Evolutionary conservation across 1,140 invertebrate species (phyloP).

Genomic region (Pachypsylla venusta): DNA sequence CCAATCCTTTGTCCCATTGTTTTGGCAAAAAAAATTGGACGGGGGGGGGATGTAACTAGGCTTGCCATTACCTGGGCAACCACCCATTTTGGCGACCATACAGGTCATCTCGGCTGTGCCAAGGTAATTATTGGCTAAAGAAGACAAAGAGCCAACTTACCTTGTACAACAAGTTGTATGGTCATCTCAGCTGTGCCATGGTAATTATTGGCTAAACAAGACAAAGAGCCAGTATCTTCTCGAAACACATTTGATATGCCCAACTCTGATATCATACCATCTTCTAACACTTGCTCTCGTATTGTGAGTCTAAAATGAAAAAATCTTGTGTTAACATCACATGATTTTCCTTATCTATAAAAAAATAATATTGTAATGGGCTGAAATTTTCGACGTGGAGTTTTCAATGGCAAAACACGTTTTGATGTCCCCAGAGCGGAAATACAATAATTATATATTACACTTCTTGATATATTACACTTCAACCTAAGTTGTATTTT

Average conservation of each 20-base stretch:
- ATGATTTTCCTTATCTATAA: too few species aligned
- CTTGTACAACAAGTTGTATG: slow-evolving; percentile 81
- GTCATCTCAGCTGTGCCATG: slow-evolving; percentile 83
- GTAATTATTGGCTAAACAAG: slow-evolving; percentile 72
- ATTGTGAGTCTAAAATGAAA: slow-evolving; percentile 39
- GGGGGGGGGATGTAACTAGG: neutral
- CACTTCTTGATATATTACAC: too few species aligned
- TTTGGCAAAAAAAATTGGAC: neutral
- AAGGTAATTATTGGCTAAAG: slow-evolving; percentile 71
- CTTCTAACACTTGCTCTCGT: slow-evolving; percentile 53
- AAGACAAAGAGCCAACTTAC: slow-evolving; percentile 64
- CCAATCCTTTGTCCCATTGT: too few species aligned
- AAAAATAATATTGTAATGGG: too few species aligned
- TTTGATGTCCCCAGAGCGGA: too few species aligned
- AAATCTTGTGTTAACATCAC: too few species aligned
- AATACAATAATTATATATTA: too few species aligned
- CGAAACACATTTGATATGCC: slow-evolving; percentile 66
- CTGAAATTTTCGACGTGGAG: too few species aligned
- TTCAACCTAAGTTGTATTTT: too few species aligned
- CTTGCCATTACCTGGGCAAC: neutral
- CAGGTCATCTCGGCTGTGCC: slow-evolving; percentile 73
- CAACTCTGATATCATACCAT: slow-evolving; percentile 70
- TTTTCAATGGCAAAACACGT: too few species aligned
- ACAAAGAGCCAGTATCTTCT: slow-evolving; percentile 75
- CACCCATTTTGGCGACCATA: too few species aligned